Evolutionary conservation across 2,888 invertebrate species (phyloP).

Genomic region (Keiferia lycopersicella): DNA sequence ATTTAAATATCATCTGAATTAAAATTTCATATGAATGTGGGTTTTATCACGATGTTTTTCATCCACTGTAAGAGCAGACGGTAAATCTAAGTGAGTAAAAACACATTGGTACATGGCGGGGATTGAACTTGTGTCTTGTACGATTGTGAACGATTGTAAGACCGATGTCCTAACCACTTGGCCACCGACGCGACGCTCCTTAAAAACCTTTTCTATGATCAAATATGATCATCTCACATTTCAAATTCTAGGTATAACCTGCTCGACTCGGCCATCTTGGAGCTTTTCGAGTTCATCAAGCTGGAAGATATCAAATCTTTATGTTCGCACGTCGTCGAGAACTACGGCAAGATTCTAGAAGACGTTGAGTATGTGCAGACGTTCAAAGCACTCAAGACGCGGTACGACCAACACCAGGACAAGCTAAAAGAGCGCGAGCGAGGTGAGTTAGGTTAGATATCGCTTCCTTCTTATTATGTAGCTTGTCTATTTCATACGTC

Average conservation of each 20-base stretch:
- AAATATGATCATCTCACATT: not conserved
- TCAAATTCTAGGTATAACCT: conserved; percentile 90
- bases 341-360: conserved; percentile 96
- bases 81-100: too few species aligned
- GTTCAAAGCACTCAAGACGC: conserved; percentile 94
- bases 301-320: conserved; percentile 94
- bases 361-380: conserved; percentile 99
- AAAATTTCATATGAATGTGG: too few species aligned
- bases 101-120: too few species aligned
- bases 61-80: too few species aligned
- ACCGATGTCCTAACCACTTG: too few species aligned
- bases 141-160: too few species aligned
- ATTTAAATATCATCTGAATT: too few species aligned
- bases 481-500: not conserved
- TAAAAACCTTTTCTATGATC: too few species aligned
- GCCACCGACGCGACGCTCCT: too few species aligned
- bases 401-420: conserved; percentile 96
- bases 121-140: too few species aligned
- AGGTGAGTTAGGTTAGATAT: conserved; percentile 61
- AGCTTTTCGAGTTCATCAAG: conserved; percentile 99
- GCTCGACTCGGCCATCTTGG: conserved; percentile 98
- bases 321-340: conserved; percentile 97
- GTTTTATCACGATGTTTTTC: too few species aligned
- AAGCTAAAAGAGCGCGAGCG: conserved; percentile 93
- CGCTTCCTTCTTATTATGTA: not conserved